Conservation (phyloP, 2,113 vertebrate species). For the Poecile atricapillus region DNA sequence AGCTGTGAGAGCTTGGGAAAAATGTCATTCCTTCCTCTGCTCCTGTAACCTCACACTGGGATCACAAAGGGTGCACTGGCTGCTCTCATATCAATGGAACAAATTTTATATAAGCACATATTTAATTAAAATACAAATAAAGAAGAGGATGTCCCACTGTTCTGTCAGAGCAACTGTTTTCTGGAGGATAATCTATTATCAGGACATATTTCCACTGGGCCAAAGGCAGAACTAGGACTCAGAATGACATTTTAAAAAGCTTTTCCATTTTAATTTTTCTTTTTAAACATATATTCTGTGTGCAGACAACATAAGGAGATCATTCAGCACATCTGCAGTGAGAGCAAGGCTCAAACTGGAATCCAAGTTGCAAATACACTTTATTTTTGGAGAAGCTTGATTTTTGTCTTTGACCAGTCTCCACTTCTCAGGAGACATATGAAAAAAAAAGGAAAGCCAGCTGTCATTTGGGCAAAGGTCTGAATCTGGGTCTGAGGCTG, state of each 20-base stretch:
- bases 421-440: background rate
- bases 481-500: background rate
- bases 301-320: constrained; percentile 8
- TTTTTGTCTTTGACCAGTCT: background rate
- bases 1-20: background rate
- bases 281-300: background rate
- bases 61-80: background rate
- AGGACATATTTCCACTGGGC: background rate
- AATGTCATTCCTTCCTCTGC: background rate
- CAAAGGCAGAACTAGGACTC: background rate
- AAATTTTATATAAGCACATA: background rate
- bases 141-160: background rate
- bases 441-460: background rate
- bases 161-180: background rate
- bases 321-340: background rate
- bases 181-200: background rate
- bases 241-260: background rate
- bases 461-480: background rate
- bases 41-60: background rate
- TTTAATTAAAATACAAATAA: background rate
- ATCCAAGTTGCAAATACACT: background rate
- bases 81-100: background rate
- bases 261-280: constrained; percentile 4
- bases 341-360: background rate
- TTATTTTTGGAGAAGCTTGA: background rate